These are phyloP conservation scores for Perognathus longimembris DNA, from an alignment of 2,113 vertebrate genomes.

Conservation along the genomic window DNA sequence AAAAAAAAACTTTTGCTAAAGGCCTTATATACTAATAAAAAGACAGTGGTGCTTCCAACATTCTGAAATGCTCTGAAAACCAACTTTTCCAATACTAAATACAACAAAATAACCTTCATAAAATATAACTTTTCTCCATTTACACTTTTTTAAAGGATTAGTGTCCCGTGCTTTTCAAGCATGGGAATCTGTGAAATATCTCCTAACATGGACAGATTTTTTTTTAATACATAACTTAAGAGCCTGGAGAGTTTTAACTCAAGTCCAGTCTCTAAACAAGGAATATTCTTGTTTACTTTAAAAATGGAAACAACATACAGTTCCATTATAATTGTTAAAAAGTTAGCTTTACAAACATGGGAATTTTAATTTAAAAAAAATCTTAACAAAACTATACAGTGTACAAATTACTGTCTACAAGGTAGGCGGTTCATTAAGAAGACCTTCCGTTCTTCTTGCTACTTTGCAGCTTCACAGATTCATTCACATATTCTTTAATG, in stretches of 20 bases:
- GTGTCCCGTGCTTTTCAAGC: conserved; percentile 92
- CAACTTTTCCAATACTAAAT: conserved; percentile 95
- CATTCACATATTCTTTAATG: conserved; percentile 90
- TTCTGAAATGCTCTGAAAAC: conserved; percentile 95
- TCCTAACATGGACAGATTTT: conserved; percentile 92
- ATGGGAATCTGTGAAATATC: conserved; percentile 91
- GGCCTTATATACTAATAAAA: conserved; percentile 95
- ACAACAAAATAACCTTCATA: conserved; percentile 99
- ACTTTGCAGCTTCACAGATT: conserved; percentile 93
- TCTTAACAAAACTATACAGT: conserved; percentile 97
- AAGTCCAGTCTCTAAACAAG: conserved; percentile 94
- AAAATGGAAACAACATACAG: conserved; percentile 93
- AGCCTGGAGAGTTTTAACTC: conserved; percentile 98
- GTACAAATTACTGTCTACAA: conserved; percentile 98
- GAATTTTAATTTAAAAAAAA: conserved; percentile 93
- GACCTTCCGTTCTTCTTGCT: conserved; percentile 92
- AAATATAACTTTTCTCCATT: conserved; percentile 97
- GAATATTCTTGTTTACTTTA: conserved; percentile 91
- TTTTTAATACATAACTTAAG: conserved; percentile 93
- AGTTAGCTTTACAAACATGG: conserved; percentile 95
- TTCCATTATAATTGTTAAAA: conserved; percentile 93
- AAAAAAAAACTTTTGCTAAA: conserved; percentile 94
- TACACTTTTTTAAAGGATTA: conserved; percentile 93
- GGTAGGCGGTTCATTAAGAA: conserved; percentile 94
- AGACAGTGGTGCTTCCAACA: conserved; percentile 95